Evolutionary conservation across 2,797 vertebrate genomes (phyloP), one percentile per base, ranked within the genome.

Genomic region (Pantherophis alleghaniensis): DNA sequence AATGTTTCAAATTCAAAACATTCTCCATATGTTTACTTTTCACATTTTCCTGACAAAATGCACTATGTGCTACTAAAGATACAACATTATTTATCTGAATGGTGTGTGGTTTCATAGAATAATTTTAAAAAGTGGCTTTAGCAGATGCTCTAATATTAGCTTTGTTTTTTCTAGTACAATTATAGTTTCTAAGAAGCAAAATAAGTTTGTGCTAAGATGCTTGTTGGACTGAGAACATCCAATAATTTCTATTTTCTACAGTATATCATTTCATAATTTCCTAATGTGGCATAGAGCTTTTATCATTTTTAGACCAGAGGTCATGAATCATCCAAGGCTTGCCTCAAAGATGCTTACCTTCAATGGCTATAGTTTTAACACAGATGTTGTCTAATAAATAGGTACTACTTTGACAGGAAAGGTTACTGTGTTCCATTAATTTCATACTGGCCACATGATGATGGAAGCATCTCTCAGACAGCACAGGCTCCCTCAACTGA

Each of bases 31-130:
- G 91, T 91, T 89, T 0, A 0, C 66, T 92, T 88, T 63, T 92
- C 91, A 94, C 14, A 0, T 88, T 95, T 94, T 20, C 26, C 10
- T 47, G 7, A 83, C 59, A 63, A 63, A 53, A 69, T 91, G 87
- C 47, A 89, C 24, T 63, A 42, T 42, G n/a, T 7, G 24, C 37
- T 74, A 5, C 13, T 74, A 60, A 69, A 55, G 60, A 90, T 9
- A 28, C 4, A 2, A 32, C 9, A 32, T n/a, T 87, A 28, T 28
- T 87, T 86, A 51, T 16, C 12, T 20, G 56, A 91, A 60, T 53
- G 51, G 37, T 24, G 14, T 37, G n/a, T 69, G 18, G 24, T 47
- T 24, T 86, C 51, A 61, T 32, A 32, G 12, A 87, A 24, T 4
- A 55, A 59, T 51, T 12, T 16, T 32, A 26, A 79, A n/a, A 20